A percentile compares a stretch with the other conserved stretches of the same genome.
Evolutionary conservation across 2,113 vertebrate species (phyloP).

Genomic region (Aptenodytes forsteri): DNA sequence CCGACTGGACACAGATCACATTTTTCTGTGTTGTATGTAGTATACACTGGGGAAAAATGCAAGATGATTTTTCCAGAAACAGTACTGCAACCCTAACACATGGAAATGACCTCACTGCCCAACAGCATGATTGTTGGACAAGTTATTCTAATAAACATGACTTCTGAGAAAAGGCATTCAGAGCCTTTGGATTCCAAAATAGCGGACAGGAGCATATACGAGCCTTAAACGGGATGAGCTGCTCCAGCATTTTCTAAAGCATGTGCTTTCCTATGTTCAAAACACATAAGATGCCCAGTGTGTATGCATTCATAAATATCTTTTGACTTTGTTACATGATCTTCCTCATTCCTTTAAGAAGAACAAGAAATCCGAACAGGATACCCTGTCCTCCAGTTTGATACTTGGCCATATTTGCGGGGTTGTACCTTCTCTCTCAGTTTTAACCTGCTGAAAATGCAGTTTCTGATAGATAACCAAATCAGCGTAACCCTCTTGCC

Average conservation of each 20-base stretch:
- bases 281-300: not conserved
- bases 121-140: not conserved
- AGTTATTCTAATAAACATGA: not conserved
- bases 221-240: not conserved
- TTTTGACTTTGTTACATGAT: not conserved
- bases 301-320: not conserved
- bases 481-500: not conserved
- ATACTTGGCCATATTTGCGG: not conserved
- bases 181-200: not conserved
- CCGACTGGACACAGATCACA: accelerated
- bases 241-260: not conserved
- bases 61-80: not conserved
- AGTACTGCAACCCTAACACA: not conserved
- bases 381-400: not conserved
- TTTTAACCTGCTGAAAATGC: not conserved
- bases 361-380: not conserved
- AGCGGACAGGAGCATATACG: not conserved
- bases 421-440: not conserved
- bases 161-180: not conserved
- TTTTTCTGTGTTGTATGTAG: not conserved
- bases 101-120: not conserved
- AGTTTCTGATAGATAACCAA: not conserved
- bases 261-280: not conserved
- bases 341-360: not conserved
- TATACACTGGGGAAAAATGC: not conserved